phyloP scores from a whole-genome alignment of 2,888 invertebrate genomes.

The Sesia bembeciformis region DNA sequence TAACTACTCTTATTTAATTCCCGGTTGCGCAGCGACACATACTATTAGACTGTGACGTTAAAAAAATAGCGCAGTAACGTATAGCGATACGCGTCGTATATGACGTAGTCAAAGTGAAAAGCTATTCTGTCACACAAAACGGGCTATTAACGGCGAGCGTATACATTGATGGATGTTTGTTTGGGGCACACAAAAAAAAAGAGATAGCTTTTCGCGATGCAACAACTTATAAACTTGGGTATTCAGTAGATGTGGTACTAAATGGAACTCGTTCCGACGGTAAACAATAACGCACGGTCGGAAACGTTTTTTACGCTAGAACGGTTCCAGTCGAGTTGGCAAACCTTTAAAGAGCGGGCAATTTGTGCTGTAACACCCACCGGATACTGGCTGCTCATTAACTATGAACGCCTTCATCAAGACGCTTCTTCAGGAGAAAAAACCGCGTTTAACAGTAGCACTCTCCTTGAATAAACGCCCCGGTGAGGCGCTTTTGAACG shows the following conservation, averaged over 20 bases:
- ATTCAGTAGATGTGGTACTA: constrained; percentile 31
- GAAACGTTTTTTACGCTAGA: constrained; percentile 58
- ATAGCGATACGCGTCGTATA: neutral
- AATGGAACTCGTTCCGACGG: constrained; percentile 62
- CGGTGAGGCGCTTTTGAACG: constrained; percentile 53
- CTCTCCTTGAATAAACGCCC: constrained; percentile 55
- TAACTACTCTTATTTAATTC: too few species aligned
- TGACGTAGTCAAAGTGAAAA: constrained; percentile 16
- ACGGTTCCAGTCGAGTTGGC: constrained; percentile 45
- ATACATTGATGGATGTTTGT: constrained; percentile 31
- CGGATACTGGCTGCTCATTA: constrained; percentile 70
- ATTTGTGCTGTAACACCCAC: constrained; percentile 59
- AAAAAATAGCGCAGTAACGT: too few species aligned
- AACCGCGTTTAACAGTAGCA: constrained; percentile 61
- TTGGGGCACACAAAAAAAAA: constrained; percentile 10
- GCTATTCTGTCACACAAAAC: constrained; percentile 24
- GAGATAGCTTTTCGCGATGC: constrained; percentile 26
- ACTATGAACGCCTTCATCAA: constrained; percentile 72
- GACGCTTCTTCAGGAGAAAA: constrained; percentile 65
- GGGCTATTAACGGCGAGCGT: constrained; percentile 27
- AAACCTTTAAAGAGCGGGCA: constrained; percentile 59
- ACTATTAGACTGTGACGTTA: too few species aligned
- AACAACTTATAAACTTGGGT: constrained; percentile 22
- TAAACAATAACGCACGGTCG: constrained; percentile 65
- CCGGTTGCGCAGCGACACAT: too few species aligned